Percentiles rank a stretch among this genome's conserved stretches.
Evolutionary conservation across 2,113 vertebrate species (phyloP).

Genomic region (Hippoglossus stenolepis): DNA sequence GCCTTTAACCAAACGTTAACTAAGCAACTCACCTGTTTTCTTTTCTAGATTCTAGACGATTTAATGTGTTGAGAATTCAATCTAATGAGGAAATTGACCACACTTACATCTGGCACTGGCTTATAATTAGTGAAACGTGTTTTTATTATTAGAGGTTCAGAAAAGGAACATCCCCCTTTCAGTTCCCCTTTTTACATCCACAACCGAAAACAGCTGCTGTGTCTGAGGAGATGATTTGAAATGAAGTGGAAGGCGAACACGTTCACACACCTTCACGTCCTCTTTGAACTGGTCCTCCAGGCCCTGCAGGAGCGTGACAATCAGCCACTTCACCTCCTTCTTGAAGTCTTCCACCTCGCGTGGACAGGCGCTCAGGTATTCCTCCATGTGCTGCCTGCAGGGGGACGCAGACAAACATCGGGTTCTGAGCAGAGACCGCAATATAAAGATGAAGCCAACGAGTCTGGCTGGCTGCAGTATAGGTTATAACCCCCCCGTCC

Average conservation of each 20-base stretch:
- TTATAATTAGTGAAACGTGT: too few species aligned
- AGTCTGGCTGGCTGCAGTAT: too few species aligned
- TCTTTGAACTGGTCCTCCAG: conserved; percentile 76
- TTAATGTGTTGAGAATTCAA: too few species aligned
- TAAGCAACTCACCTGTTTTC: background rate
- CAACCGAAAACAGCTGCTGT: fast-evolving
- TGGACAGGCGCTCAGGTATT: conserved; percentile 45
- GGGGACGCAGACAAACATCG: background rate
- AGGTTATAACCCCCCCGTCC: too few species aligned
- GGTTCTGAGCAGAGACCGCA: too few species aligned
- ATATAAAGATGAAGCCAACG: too few species aligned
- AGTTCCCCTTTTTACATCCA: conserved; percentile 19
- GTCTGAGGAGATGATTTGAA: background rate
- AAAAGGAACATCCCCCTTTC: background rate
- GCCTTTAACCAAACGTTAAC: background rate
- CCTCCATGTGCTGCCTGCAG: conserved; percentile 75
- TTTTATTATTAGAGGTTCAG: fast-evolving
- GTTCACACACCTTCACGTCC: conserved; percentile 64
- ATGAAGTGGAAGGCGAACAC: too few species aligned
- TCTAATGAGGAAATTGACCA: background rate
- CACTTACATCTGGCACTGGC: background rate
- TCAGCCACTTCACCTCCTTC: conserved; percentile 58
- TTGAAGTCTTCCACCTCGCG: conserved; percentile 51
- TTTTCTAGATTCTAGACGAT: too few species aligned
- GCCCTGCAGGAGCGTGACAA: conserved; percentile 32